A percentile compares a stretch with the other conserved stretches of the same genome.
phyloP scores from a whole-genome alignment of 2,797 vertebrate species.

The Sebastes taczanowskii region DNA sequence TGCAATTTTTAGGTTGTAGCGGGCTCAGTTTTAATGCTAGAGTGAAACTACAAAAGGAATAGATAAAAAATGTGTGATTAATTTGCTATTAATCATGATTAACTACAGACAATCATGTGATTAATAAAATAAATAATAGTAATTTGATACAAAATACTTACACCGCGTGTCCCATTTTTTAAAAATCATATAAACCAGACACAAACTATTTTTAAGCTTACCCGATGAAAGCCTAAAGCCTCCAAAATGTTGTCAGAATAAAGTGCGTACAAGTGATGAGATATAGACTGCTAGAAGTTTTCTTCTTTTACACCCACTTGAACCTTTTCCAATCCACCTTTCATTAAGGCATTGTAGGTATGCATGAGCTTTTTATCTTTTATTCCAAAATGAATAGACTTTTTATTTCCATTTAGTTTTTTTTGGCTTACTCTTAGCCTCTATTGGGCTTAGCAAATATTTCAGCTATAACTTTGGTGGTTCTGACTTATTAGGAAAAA shows the following conservation, averaged over 20 bases:
- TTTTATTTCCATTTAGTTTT: constrained; percentile 23
- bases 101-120: too few species aligned
- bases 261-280: not conserved
- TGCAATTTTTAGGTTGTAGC: too few species aligned
- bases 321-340: constrained; percentile 14
- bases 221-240: not conserved
- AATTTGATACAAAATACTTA: too few species aligned
- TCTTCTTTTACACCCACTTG: not conserved
- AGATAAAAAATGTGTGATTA: too few species aligned
- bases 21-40: too few species aligned
- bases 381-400: constrained; percentile 20
- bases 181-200: not conserved
- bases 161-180: not conserved
- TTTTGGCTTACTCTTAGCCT: not conserved
- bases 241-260: constrained; percentile 25
- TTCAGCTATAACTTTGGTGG: not conserved
- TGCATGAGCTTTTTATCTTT: constrained; percentile 60
- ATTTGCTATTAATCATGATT: too few species aligned
- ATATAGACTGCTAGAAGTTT: not conserved
- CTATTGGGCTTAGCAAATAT: constrained; percentile 26
- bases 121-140: too few species aligned
- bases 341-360: constrained; percentile 53
- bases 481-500: not conserved
- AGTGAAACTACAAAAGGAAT: too few species aligned
- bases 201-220: not conserved